These are phyloP conservation scores for Pedionomus torquatus DNA, from an alignment of 2,113 vertebrate genomes.

Conservation along the genomic window DNA sequence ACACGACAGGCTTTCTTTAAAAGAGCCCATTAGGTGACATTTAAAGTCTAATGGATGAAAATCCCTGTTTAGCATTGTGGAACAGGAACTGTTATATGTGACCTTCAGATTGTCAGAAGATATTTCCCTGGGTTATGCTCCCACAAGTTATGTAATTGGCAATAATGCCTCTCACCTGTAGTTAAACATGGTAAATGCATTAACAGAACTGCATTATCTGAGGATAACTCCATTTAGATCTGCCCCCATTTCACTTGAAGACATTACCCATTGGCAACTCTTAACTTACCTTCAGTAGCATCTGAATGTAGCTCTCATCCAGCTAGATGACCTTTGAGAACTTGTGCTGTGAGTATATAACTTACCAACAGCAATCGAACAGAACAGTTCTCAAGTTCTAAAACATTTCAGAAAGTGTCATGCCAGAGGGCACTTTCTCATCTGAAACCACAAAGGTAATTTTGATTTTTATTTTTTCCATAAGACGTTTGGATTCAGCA, in stretches of 20 bases:
- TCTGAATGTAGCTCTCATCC: neutral
- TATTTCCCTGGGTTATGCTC: neutral
- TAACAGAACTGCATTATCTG: neutral
- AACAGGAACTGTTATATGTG: neutral
- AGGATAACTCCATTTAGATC: neutral
- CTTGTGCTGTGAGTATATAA: neutral
- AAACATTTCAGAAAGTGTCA: neutral
- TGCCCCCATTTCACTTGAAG: neutral
- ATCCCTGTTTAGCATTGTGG: neutral
- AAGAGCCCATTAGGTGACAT: neutral
- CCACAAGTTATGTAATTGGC: neutral
- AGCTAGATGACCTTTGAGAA: neutral
- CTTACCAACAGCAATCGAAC: neutral
- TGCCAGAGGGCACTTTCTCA: neutral
- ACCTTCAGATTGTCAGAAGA: neutral
- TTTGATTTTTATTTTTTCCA: neutral
- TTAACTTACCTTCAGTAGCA: neutral
- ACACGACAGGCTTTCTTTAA: neutral
- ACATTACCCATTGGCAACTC: neutral
- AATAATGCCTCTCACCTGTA: neutral
- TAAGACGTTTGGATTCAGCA: neutral
- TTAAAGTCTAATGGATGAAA: neutral
- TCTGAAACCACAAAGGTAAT: neutral
- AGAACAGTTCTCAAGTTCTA: neutral
- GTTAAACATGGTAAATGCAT: slow-evolving; percentile 7